Percentiles rank a stretch among this genome's conserved stretches.
Conservation (phyloP, 2,797 vertebrate genomes). For the Halcyon leucocephala region DNA sequence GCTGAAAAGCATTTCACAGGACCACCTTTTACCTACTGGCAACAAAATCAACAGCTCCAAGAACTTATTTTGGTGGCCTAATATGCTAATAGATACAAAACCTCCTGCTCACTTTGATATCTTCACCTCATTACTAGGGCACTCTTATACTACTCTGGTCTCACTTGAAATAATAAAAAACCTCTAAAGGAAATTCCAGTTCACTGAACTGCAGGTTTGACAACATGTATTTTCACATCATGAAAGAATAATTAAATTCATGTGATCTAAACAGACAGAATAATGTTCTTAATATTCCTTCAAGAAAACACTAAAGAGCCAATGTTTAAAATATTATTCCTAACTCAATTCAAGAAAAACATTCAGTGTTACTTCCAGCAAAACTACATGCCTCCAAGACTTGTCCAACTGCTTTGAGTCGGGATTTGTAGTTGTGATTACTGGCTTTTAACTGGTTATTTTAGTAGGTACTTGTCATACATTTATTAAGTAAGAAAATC, state of each 20-base stretch:
- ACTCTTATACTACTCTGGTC: background rate
- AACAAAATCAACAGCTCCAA: background rate
- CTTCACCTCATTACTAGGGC: background rate
- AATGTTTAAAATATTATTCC: background rate
- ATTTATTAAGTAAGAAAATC: constrained; percentile 23
- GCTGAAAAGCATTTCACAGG: background rate
- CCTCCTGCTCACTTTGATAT: background rate
- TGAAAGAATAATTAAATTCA: background rate
- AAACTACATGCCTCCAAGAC: background rate
- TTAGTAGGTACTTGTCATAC: background rate
- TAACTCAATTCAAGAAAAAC: background rate
- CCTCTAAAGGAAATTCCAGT: background rate
- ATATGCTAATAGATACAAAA: background rate
- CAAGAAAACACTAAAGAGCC: background rate
- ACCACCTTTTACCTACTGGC: background rate
- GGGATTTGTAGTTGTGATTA: constrained; percentile 3
- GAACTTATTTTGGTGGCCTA: background rate
- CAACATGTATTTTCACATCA: background rate
- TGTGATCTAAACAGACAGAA: background rate
- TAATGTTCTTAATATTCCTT: background rate
- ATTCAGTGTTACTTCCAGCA: background rate
- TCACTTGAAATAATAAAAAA: background rate
- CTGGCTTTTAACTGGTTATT: constrained; percentile 2
- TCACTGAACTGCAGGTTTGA: background rate
- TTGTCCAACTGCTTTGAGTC: background rate